Conservation (phyloP, 2,888 invertebrate genomes). For the Rhabditoides inermis region DNA sequence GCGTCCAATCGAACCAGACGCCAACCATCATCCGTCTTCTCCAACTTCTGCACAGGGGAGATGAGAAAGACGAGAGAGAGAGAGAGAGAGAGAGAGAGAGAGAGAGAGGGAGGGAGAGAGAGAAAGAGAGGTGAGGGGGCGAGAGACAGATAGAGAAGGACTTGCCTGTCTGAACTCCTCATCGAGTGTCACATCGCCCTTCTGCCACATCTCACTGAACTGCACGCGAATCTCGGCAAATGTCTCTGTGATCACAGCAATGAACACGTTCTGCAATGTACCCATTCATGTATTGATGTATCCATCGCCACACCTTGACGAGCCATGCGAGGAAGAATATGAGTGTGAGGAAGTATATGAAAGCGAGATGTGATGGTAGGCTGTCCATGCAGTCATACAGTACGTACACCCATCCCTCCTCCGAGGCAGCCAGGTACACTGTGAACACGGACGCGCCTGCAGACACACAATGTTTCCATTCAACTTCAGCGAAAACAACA, state of each 20-base stretch:
- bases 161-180: slow-evolving; percentile 42
- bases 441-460: slow-evolving; percentile 78
- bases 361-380: slow-evolving; percentile 63
- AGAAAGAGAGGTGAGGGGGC: neutral
- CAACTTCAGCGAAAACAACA: neutral
- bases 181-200: slow-evolving; percentile 45
- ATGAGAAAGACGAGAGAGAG: neutral
- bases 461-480: no score
- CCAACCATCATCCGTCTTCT: slow-evolving; percentile 89
- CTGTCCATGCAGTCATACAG: slow-evolving; percentile 71
- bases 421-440: slow-evolving; percentile 96
- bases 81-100: neutral
- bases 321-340: slow-evolving; percentile 99
- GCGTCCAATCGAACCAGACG: slow-evolving; percentile 85
- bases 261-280: slow-evolving; percentile 78
- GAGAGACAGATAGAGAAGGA: neutral
- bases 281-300: neutral
- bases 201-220: slow-evolving; percentile 95
- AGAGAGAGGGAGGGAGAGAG: neutral
- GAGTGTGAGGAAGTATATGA: slow-evolving; percentile 93
- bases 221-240: slow-evolving; percentile 73
- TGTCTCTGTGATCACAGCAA: slow-evolving; percentile 85
- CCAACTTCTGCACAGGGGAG: slow-evolving; percentile 54
- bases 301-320: slow-evolving; percentile 65
- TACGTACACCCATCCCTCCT: slow-evolving; percentile 99